Base-by-base conservation (phyloP, 23 tunicate genomes). In the Clavelina lepadiformis region DNA sequence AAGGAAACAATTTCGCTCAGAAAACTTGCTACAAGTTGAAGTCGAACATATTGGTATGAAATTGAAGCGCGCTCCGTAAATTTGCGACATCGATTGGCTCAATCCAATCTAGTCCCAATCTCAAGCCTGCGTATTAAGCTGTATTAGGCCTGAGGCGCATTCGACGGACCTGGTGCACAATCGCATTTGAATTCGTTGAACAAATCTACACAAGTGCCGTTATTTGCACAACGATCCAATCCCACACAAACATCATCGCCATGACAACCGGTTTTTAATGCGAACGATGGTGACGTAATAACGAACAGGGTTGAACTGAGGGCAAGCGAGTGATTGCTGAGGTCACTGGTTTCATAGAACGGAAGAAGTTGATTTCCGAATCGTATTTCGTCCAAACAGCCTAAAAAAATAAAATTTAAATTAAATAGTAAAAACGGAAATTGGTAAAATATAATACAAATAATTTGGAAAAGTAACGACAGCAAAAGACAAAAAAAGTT, bases 371-470 rank as follows among this genome's bases (percentile, higher is more conserved):
- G 23, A 8, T 65, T 60, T 4, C 68, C 59, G 37, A 82, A 56
- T 56, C 80, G 58, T 28, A 73, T 30, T 36, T 82, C 74, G 15
- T 72, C 72, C 28, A 82, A 28, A 33, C 89, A 82, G 32, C 80
- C 89, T 82, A 68, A 21, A 29, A 5, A 31, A 38, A 58, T 2
- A 35, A 15, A 5, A 44, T 28, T 41, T 15, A 54, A 54, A 11
- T 13, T 44, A 11, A 44, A 11, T 11, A 44, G 15, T 44, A 11
- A 44, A 53, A 53, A 53, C 22, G 5, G 5, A 6, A 5, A 53
- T 19, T 28, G 24, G 24, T 21, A 19, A 53, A 18, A 6, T 8
- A 6, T 53, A 53, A 21, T 19, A 6, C 5, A 53, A n/a, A n/a
- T n/a, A n/a, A n/a, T n/a, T n/a, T n/a, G n/a, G n/a, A n/a, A n/a